These are phyloP conservation scores for Aphelinus atriplicis DNA, from an alignment of 1,140 invertebrate genomes.

Conservation along the genomic window DNA sequence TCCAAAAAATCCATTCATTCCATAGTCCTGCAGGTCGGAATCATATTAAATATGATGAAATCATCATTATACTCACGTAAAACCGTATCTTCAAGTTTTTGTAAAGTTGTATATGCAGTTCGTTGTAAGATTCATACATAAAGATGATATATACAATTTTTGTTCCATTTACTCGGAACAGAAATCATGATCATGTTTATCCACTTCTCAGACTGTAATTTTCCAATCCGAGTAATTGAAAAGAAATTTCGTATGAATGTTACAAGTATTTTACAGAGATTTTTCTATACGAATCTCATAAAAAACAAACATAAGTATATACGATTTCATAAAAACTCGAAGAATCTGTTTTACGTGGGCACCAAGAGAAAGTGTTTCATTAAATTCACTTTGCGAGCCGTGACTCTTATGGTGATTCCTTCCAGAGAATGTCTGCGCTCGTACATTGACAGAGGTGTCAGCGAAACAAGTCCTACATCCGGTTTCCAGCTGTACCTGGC, in stretches of 20 bases:
- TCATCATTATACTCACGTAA: not conserved
- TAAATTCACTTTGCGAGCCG: not conserved
- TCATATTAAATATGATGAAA: not conserved
- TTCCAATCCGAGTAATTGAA: too few species aligned
- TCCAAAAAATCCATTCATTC: not conserved
- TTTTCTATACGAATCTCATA: not conserved
- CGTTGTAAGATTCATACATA: not conserved
- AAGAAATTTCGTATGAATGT: not conserved
- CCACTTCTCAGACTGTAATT: too few species aligned
- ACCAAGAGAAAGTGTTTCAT: not conserved
- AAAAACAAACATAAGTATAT: not conserved
- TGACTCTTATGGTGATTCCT: not conserved
- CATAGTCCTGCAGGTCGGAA: not conserved
- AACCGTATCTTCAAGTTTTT: not conserved
- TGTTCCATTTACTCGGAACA: too few species aligned
- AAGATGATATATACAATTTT: too few species aligned
- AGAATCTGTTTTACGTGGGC: not conserved
- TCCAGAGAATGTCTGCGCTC: constrained; percentile 6
- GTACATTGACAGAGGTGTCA: not conserved
- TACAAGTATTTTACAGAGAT: not conserved
- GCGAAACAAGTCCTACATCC: not conserved
- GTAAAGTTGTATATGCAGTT: not conserved
- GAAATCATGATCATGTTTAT: too few species aligned
- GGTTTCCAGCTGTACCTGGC: not conserved
- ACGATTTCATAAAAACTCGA: not conserved